Evolutionary conservation across 2,113 vertebrate genomes (phyloP).

Genomic region (Euleptes europaea): DNA sequence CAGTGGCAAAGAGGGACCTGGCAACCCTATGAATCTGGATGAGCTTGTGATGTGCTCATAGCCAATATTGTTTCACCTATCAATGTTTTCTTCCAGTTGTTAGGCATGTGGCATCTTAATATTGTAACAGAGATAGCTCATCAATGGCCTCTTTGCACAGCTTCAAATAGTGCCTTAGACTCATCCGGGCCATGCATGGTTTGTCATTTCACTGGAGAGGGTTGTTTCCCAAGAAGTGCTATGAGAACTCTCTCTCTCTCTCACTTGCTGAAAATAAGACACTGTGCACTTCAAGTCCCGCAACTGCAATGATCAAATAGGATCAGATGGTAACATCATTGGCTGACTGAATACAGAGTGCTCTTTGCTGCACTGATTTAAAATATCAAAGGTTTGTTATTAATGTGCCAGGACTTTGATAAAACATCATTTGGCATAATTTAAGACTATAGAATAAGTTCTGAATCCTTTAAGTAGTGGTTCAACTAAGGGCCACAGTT

Average conservation of each 20-base stretch:
- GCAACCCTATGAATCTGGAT: not conserved
- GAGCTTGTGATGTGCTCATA: not conserved
- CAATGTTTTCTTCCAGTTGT: not conserved
- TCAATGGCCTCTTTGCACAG: not conserved
- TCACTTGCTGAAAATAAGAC: not conserved
- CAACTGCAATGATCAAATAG: not conserved
- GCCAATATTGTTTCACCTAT: not conserved
- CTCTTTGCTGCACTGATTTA: not conserved
- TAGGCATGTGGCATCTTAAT: not conserved
- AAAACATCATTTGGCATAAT: not conserved
- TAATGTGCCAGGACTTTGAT: not conserved
- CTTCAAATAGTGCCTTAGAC: too few species aligned
- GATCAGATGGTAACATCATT: not conserved
- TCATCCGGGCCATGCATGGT: not conserved
- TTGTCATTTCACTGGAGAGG: not conserved
- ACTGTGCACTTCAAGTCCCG: not conserved
- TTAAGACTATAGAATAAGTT: not conserved
- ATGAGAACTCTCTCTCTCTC: not conserved
- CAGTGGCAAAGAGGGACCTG: too few species aligned
- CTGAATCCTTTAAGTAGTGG: constrained; percentile 1
- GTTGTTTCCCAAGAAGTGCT: too few species aligned
- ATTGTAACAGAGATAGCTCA: not conserved
- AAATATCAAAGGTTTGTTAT: not conserved
- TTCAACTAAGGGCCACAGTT: not conserved
- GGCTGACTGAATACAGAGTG: not conserved